Percentiles rank a stretch among this genome's conserved stretches.
These are phyloP conservation scores for Cryptotermes secundus DNA, from an alignment of 1,140 invertebrate genomes.

Conservation along the genomic window DNA sequence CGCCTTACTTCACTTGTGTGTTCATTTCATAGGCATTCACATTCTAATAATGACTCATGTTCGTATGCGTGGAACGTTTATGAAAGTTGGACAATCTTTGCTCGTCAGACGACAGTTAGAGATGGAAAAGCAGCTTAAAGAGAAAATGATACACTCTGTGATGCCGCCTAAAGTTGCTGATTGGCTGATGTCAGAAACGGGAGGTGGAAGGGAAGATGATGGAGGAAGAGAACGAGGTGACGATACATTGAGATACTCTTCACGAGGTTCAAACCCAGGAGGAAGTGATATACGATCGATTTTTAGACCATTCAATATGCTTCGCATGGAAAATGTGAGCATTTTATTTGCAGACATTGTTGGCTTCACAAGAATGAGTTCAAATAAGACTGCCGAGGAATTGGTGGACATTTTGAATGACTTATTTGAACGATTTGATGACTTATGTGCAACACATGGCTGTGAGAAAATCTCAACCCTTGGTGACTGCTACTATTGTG, in stretches of 20 bases:
- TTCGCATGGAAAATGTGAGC: conserved; percentile 90
- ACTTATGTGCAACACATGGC: conserved; percentile 75
- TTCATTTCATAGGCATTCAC: conserved; percentile 90
- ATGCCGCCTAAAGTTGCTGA: conserved; percentile 92
- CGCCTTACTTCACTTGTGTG: conserved; percentile 79
- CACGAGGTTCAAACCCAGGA: conserved; percentile 20
- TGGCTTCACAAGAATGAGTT: conserved; percentile 96
- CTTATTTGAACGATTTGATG: conserved; percentile 94
- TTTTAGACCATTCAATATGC: conserved; percentile 94
- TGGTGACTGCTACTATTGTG: conserved; percentile 95
- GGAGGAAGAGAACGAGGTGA: conserved; percentile 40
- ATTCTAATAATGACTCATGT: conserved; percentile 91
- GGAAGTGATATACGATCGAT: conserved; percentile 71
- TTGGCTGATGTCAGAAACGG: conserved; percentile 75
- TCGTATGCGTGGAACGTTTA: conserved; percentile 90
- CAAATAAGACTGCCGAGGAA: conserved; percentile 89
- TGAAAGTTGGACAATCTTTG: conserved; percentile 93
- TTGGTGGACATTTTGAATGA: conserved; percentile 90
- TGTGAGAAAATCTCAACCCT: conserved; percentile 94
- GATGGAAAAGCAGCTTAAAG: conserved; percentile 91
- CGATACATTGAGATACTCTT: conserved; percentile 38
- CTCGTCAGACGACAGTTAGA: conserved; percentile 84
- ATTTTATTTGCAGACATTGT: conserved; percentile 99
- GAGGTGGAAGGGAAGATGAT: conserved; percentile 56
- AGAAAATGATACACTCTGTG: conserved; percentile 96